Percentiles rank a stretch among this genome's conserved stretches.
Evolutionary conservation across 1,140 invertebrate genomes (phyloP).

Genomic region (Drusus annulatus): DNA sequence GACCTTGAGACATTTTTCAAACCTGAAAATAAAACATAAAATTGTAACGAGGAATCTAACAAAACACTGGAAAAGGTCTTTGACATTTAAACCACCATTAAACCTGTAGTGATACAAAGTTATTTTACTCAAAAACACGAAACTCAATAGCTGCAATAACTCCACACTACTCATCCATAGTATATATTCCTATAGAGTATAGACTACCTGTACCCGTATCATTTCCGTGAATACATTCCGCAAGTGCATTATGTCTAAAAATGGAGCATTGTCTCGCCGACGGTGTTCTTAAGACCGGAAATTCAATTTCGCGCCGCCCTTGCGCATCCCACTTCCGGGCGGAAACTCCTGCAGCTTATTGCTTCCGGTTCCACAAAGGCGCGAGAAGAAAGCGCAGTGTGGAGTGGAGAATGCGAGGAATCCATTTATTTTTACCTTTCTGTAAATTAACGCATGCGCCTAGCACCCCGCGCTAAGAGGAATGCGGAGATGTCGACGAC

Average conservation of each 20-base stretch:
- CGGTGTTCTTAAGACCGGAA: conserved; percentile 32
- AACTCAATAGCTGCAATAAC: background rate
- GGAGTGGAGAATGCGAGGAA: background rate
- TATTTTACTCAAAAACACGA: background rate
- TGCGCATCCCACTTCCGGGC: conserved; percentile 10
- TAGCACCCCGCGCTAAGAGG: too few species aligned
- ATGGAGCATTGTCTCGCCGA: conserved; percentile 19
- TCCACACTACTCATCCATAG: background rate
- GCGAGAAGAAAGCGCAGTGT: conserved; percentile 1
- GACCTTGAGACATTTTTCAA: conserved; percentile 13
- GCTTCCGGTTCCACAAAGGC: background rate
- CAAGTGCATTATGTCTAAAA: conserved; percentile 17
- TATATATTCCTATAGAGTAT: too few species aligned
- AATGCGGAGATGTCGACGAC: too few species aligned
- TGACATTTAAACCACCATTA: background rate
- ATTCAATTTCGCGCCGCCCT: conserved; percentile 12
- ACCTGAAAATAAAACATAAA: conserved; percentile 6
- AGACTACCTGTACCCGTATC: background rate
- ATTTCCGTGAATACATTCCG: conserved; percentile 1
- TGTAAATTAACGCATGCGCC: background rate
- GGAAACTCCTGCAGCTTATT: conserved; percentile 13
- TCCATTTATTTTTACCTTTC: background rate
- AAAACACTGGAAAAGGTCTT: background rate
- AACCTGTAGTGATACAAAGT: background rate
- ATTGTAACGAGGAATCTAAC: background rate